Conservation (phyloP, 2,113 vertebrate species). For the Rhea americana region DNA sequence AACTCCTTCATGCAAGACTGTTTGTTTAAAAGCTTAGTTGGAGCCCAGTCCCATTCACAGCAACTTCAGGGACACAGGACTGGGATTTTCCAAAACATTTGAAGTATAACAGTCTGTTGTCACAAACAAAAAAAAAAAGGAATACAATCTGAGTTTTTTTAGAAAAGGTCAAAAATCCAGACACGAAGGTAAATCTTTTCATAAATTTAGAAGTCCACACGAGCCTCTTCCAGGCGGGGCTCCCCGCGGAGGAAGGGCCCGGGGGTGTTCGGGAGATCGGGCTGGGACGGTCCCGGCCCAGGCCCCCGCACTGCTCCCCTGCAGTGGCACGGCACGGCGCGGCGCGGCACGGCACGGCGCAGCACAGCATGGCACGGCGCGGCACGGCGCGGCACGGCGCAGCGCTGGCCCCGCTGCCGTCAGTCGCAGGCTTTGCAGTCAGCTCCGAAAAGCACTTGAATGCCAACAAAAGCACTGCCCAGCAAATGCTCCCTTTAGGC, state of each 20-base stretch:
- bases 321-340: too few species aligned
- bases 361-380: too few species aligned
- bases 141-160: neutral
- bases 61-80: rapidly evolving
- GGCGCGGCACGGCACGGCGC: too few species aligned
- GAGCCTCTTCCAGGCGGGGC: rapidly evolving
- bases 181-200: neutral
- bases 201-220: rapidly evolving
- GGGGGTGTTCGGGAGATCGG: neutral
- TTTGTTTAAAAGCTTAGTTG: conserved; percentile 65
- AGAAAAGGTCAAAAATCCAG: neutral
- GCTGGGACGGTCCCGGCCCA: too few species aligned
- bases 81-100: neutral
- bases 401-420: too few species aligned
- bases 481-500: neutral
- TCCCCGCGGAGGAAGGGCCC: neutral
- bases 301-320: too few species aligned
- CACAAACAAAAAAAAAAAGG: neutral
- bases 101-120: neutral
- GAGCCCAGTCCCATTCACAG: neutral
- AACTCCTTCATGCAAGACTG: conserved; percentile 57
- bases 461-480: neutral
- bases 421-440: too few species aligned
- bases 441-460: too few species aligned
- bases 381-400: too few species aligned